Conservation (phyloP, 2,113 vertebrate genomes). For the Mastomys natalensis region DNA sequence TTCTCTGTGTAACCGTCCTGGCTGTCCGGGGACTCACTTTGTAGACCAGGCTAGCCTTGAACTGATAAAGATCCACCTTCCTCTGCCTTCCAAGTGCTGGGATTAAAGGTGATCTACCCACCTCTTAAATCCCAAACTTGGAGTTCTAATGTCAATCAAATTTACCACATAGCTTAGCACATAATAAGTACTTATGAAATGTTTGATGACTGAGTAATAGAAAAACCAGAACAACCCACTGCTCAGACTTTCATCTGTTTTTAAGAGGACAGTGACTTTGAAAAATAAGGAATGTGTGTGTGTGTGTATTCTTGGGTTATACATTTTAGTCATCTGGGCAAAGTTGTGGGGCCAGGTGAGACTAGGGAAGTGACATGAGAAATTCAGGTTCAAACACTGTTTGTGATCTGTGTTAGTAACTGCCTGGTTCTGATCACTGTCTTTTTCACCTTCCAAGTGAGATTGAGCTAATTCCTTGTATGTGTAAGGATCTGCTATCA, state of each 20-base stretch:
- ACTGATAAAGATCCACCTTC: no score
- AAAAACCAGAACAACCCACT: neutral
- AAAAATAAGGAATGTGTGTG: neutral
- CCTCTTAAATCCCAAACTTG: neutral
- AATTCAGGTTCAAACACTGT: neutral
- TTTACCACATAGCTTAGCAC: neutral
- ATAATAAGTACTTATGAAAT: neutral
- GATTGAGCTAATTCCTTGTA: neutral
- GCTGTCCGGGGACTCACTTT: neutral
- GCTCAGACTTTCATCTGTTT: neutral
- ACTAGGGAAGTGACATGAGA: neutral
- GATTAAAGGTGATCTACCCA: neutral
- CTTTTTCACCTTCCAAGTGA: neutral
- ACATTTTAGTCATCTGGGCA: neutral
- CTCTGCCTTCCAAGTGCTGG: no score
- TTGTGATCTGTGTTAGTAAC: neutral
- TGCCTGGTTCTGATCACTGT: neutral
- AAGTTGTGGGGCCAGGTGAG: neutral
- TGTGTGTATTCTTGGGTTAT: neutral
- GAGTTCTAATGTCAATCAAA: fast-evolving
- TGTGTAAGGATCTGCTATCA: neutral
- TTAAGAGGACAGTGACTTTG: neutral
- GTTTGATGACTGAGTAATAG: neutral
- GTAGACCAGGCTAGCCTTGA: no score
- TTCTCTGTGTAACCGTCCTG: neutral